Evolutionary conservation across 2,113 vertebrate genomes (phyloP), one percentile per base, ranked within the genome.

Genomic region (Lutjanus erythropterus): DNA sequence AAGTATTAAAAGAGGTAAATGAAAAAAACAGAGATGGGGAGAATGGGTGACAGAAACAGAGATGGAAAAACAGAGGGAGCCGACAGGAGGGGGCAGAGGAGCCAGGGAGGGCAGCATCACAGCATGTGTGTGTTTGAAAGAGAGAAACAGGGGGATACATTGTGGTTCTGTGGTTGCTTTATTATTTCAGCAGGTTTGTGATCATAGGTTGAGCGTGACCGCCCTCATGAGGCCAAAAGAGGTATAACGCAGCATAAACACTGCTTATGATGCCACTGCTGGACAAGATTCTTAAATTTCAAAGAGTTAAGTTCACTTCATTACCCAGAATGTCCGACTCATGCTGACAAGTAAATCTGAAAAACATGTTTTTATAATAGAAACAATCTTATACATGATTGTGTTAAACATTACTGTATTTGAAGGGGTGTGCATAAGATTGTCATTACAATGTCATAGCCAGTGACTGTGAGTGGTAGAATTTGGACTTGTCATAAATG

Each of bases 141-240:
- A n/a, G 33, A 29, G 29, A 55, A 16, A 44, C 16, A 10, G 14
- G 19, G 12, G 39, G n/a, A 37, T 42, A 31, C 6, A 2, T 29
- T 18, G 33, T 35, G n/a, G 31, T 41, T 33, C 5, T 33, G 19
- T 35, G 23, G 39, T 60, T 47, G 21, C 47, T 37, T 0, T 59
- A 19, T 23, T 65, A 12, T 47, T 62, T 62, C 52, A 67, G 9
- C 7, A 25, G 6, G 71, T 60, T 44, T 78, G 27, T 62, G 6
- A 31, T 52, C 6, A 75, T 58, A 61, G 33, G 27, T 67, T 86
- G 71, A 59, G 66, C 61, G 62, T 78, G 66, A 72, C 5, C 59
- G 9, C 89, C 90, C 78, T 67, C 89, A 6, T 87, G 85, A 55
- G 92, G 80, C 50, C 21, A 76, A 33, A 53, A 2, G 19, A 29